Base-by-base conservation (phyloP, 2,888 invertebrate genomes). In the Cephus sareptanus region DNA sequence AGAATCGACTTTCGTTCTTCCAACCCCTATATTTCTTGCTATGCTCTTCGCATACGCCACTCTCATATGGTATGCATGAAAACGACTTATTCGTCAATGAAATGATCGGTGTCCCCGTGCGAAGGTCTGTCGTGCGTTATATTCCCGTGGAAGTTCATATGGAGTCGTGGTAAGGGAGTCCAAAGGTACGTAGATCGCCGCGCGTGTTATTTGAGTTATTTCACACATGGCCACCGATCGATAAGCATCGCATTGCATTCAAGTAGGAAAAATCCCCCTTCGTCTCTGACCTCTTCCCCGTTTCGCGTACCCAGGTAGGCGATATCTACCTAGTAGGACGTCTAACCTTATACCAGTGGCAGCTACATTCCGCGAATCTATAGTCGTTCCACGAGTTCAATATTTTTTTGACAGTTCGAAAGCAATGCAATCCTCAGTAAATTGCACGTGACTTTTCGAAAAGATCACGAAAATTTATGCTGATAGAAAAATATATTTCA, bases 1-100 rank as follows among this genome's bases (percentile, higher is more conserved):
- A 73, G 40, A 34, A 75, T 37, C 34, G 75, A 33, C 69, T 77
- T 75, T 77, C 33, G 35, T 40, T 30, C 37, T 56, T 56, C 40
- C 40, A 23, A 23, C 40, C 40, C 40, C 23, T 23, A 23, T 56
- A 56, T 56, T 56, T 56, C 71, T 31, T 71, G 31, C 71, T 33
- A 71, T 71, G 34, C 71, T 33, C 6, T 15, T 31, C 71, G 71
- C 31, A 71, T 71, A 71, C 71, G 71, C 71, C n/a, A 11, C 77
- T 56, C 87, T 86, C 86, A 88, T 86, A 85, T 74, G 83, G 82
- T 87, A 87, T 87, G 86, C 87, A 87, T 87, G 85, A 81, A 86
- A 86, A 83, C 80, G 79, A 81, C 81, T 82, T 84, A 83, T 83
- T 83, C 83, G 83, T 83, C 86, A 85, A 85, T 84, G 84, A 83